Base-by-base conservation (phyloP, 1,140 invertebrate species). In the Drosophila subpulchrella region DNA sequence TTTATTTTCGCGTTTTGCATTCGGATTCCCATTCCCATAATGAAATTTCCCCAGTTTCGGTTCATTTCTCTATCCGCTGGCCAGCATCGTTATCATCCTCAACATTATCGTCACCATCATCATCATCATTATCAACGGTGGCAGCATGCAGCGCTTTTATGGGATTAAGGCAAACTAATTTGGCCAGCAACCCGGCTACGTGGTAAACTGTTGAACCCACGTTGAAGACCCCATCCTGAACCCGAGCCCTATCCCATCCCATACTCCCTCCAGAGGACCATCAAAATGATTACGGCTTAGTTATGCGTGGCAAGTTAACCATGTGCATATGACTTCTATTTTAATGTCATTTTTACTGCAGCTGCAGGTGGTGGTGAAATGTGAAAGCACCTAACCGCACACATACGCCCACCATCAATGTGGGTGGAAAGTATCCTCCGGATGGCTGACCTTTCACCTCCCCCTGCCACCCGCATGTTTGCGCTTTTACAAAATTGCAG, bases 271-370 rank as follows among this genome's bases (percentile, higher is more conserved):
- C 51, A 12, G 34, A 50, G 50, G 54, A 60, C 63, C 60, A 75
- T 62, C 76, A 78, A 86, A 85, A 85, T 85, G 82, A 85, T 85
- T 86, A 85, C 65, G 78, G 61, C 51, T 62, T 34, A 53, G 75
- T 57, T 77, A 61, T 68, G 73, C 57, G 56, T 68, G 46, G 47
- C 54, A 42, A 67, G 73, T 78, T 70, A 70, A 46, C 74, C 74
- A 77, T 70, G 57, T 76, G 72, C 74, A 76, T 53, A 68, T 77
- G 63, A 70, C 74, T 78, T 71, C 38, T 56, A 62, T 77, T 77
- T 78, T 78, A 77, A 78, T 78, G 75, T 61, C 65, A 78, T 77
- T 78, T 78, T 77, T 77, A 78, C 61, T 76, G 73, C 72, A 67
- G 50, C 54, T 75, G 72, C 73, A 67, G 73, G 46, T 65, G 60